These are phyloP conservation scores for Lanistes nyassanus DNA, from an alignment of 1,140 invertebrate species.

Conservation along the genomic window DNA sequence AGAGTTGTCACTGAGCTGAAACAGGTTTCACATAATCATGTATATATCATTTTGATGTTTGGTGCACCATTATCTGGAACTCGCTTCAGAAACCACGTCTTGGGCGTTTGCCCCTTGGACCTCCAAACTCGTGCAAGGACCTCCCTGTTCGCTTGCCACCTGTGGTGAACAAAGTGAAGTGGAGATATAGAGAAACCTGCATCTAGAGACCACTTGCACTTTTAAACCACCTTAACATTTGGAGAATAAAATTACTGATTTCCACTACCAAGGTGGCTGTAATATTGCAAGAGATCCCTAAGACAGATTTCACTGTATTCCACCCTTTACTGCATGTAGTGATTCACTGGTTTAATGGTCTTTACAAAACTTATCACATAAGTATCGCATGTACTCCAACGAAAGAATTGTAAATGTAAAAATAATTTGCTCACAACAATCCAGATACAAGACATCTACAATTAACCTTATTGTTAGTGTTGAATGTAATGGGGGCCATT, in stretches of 20 bases:
- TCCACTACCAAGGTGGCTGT: not conserved
- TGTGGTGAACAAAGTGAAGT: slow-evolving; percentile 9
- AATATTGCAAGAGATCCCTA: not conserved
- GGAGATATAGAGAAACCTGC: slow-evolving; percentile 15
- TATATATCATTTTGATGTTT: no score
- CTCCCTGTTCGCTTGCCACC: slow-evolving; percentile 20
- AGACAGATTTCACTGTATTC: slow-evolving; percentile 12
- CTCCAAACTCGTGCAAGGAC: slow-evolving; percentile 8
- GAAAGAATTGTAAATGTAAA: not conserved
- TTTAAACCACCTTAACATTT: not conserved
- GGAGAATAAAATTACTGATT: not conserved
- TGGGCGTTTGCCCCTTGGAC: slow-evolving; percentile 17
- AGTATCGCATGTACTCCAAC: not conserved
- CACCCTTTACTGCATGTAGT: not conserved
- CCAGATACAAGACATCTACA: not conserved
- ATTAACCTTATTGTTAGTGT: not conserved
- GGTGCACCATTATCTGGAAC: not conserved
- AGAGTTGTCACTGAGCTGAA: no score
- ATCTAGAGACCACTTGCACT: not conserved
- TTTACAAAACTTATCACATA: not conserved
- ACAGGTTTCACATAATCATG: no score
- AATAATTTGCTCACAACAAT: not conserved
- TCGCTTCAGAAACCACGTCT: slow-evolving; percentile 5
- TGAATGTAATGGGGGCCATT: not conserved
- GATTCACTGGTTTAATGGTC: not conserved